Base-by-base conservation (phyloP, 2,888 invertebrate species). In the Pandemis cinnamomeana region DNA sequence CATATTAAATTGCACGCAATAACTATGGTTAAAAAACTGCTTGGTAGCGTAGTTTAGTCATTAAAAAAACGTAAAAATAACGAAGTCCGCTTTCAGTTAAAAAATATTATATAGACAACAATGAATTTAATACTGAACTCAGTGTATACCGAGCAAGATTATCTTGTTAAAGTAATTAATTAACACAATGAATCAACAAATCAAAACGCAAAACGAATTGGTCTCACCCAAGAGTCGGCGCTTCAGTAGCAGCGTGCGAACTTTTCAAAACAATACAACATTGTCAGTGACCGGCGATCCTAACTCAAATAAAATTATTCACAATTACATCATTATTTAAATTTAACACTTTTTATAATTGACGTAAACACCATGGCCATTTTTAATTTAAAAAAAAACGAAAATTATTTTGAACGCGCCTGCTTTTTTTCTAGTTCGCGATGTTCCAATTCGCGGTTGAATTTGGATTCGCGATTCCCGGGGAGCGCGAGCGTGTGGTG, bases 401-500 rank as follows among this genome's bases (percentile, higher is more conserved):
- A 11, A 20, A 53, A 6, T 63, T 10, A 13, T 8, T 10, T 62
- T n/a, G 71, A 63, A 75, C 62, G 61, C 74, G 61, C 41, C 36
- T 42, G 60, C 48, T 48, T 44, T 60, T 55, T 41, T 15, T 53
- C 55, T 53, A 42, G 67, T 61, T 55, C 72, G 70, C 64, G 75
- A 64, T 48, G 74, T 64, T 74, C 58, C 75, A 76, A 58, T 58
- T 58, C 58, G 64, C 55, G 61, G 58, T 73, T 77, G 72, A 42
- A 53, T 71, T 78, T 75, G 46, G 44, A 67, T 72, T 74, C 71
- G 67, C 62, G 67, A 42, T 68, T 63, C 60, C 81, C 82, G 78
- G 83, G 85, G 85, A 85, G 85, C 82, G 81, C 85, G 89, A 87
- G 92, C 89, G 87, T 85, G 83, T 87, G 82, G 86, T 82, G 79